phyloP scores from a whole-genome alignment of 2,113 vertebrate species.

The Crotalus viridis region DNA sequence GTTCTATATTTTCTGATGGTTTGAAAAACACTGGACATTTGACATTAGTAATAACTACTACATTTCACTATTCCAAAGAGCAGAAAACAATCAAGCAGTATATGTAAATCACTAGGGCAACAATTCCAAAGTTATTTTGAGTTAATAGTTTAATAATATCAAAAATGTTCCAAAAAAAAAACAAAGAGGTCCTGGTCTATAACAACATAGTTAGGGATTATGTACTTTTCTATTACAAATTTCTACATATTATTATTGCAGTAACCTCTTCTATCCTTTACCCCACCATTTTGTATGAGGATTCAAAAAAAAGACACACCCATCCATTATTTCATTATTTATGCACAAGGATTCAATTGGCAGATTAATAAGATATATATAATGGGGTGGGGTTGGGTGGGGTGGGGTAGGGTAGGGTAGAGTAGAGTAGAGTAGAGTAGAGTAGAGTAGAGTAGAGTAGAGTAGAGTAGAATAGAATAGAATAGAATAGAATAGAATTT shows the following conservation, averaged over 20 bases:
- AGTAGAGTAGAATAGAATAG: neutral
- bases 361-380: neutral
- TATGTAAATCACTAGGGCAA: neutral
- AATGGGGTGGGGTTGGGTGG: too few relatives aligned
- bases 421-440: too few relatives aligned
- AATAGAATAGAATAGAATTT: neutral
- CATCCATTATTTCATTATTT: neutral
- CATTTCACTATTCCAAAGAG: neutral
- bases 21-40: too few relatives aligned
- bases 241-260: neutral
- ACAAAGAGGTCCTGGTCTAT: neutral
- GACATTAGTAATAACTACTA: neutral
- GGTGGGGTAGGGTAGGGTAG: fast-evolving
- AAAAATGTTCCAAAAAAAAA: neutral
- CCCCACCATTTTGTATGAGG: neutral
- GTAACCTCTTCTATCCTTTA: neutral
- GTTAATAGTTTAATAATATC: neutral
- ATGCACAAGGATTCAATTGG: neutral
- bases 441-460: neutral
- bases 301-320: too few relatives aligned
- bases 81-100: neutral
- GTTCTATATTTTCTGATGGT: neutral
- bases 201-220: neutral
- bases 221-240: neutral
- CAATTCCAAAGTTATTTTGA: neutral